phyloP scores from a whole-genome alignment of 1,140 invertebrate genomes.

The Odontomachus brunneus region DNA sequence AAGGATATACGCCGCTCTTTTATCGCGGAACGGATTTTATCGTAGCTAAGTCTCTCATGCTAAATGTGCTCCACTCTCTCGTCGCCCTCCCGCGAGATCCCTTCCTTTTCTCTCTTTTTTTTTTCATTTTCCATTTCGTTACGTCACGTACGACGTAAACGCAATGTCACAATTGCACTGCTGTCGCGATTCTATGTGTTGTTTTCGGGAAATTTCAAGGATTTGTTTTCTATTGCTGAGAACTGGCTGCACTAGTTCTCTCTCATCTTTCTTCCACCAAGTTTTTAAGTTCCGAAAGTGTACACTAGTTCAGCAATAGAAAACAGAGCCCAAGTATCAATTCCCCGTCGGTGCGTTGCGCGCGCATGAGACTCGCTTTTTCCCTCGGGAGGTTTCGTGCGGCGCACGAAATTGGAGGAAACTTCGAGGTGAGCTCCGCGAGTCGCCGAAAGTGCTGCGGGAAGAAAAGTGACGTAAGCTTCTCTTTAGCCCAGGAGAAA shows the following conservation, averaged over 20 bases:
- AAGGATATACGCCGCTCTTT: slow-evolving; percentile 50
- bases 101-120: not conserved
- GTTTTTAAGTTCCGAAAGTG: no score
- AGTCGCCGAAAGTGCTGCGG: not conserved
- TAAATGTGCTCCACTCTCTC: not conserved
- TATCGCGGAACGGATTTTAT: slow-evolving; percentile 61
- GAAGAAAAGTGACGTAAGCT: slow-evolving; percentile 34
- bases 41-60: slow-evolving; percentile 24
- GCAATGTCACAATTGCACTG: no score
- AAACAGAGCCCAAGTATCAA: no score
- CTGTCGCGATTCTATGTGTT: no score
- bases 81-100: not conserved
- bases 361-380: no score
- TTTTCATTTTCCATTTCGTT: not conserved
- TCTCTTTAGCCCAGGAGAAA: slow-evolving; percentile 12
- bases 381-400: no score
- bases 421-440: not conserved
- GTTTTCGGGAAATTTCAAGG: no score
- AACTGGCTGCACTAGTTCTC: no score
- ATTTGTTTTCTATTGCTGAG: no score
- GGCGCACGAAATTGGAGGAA: not conserved
- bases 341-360: no score
- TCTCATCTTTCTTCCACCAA: no score
- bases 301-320: no score
- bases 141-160: not conserved